These are phyloP conservation scores for Coccyzus lansbergi DNA, from an alignment of 2,797 vertebrate species.

Conservation along the genomic window DNA sequence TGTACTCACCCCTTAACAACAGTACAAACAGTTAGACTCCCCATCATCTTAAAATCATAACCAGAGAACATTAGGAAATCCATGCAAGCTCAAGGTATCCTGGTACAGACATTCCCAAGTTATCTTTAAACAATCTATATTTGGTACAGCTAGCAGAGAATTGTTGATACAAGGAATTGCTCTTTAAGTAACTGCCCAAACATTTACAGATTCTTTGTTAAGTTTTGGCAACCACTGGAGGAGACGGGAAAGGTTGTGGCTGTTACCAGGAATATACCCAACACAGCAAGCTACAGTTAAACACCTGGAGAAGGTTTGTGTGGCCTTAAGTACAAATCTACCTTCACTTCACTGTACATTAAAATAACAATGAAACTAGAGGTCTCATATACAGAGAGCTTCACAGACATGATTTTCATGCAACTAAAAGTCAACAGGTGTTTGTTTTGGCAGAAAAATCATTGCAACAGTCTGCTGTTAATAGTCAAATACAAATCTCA, in stretches of 20 bases:
- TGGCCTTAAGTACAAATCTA: neutral
- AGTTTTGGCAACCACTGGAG: accelerated
- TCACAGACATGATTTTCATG: neutral
- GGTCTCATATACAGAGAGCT: neutral
- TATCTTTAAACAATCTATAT: neutral
- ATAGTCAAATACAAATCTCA: neutral
- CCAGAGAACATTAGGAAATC: neutral
- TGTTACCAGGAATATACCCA: neutral
- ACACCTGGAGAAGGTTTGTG: neutral
- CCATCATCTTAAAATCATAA: neutral
- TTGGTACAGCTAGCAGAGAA: neutral
- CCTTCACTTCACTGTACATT: neutral
- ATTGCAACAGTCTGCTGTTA: neutral
- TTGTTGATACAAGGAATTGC: neutral
- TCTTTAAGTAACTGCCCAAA: neutral
- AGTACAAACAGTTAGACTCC: neutral
- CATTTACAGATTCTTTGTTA: neutral
- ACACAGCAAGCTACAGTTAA: neutral
- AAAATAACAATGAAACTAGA: neutral
- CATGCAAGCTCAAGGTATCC: neutral
- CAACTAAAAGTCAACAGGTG: neutral
- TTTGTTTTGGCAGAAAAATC: constrained; percentile 5
- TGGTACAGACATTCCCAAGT: neutral
- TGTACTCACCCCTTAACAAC: neutral
- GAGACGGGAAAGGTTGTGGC: neutral